These are phyloP conservation scores for Sceliomorpha sp. DNA, from an alignment of 2,888 invertebrate species.

Conservation along the genomic window DNA sequence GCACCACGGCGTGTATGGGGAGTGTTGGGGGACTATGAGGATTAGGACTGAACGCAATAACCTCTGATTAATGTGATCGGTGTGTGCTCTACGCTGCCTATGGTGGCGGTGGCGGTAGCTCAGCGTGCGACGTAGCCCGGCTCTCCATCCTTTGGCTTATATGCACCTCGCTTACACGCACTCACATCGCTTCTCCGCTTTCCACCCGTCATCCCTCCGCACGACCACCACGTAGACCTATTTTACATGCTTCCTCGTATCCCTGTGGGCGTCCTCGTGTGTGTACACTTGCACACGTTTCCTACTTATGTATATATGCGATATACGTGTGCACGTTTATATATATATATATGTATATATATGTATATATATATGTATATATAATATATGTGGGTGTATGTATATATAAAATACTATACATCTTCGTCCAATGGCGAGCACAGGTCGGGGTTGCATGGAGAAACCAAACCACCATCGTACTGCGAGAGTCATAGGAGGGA, in stretches of 20 bases:
- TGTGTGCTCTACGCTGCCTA: slow-evolving; percentile 67
- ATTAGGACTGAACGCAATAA: slow-evolving; percentile 81
- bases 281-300: slow-evolving; percentile 47
- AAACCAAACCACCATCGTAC: slow-evolving; percentile 52
- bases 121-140: slow-evolving; percentile 63
- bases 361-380: slow-evolving; percentile 18
- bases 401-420: slow-evolving; percentile 33
- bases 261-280: slow-evolving; percentile 43
- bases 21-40: slow-evolving; percentile 79
- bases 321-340: slow-evolving; percentile 21
- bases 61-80: slow-evolving; percentile 81
- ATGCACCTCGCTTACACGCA: slow-evolving; percentile 62
- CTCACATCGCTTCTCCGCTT: slow-evolving; percentile 50
- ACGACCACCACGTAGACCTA: slow-evolving; percentile 47
- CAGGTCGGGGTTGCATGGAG: slow-evolving; percentile 42
- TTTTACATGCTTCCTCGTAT: slow-evolving; percentile 41
- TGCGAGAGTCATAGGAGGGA: slow-evolving; percentile 40
- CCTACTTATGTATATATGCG: slow-evolving; percentile 24
- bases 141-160: slow-evolving; percentile 72
- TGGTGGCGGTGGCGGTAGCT: slow-evolving; percentile 57
- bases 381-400: slow-evolving; percentile 6
- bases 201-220: slow-evolving; percentile 19
- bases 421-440: slow-evolving; percentile 50
- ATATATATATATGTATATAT: slow-evolving; percentile 5
- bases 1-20: slow-evolving; percentile 80